Evolutionary conservation across 2,113 vertebrate genomes (phyloP).

Genomic region (Paradisaea rubra): DNA sequence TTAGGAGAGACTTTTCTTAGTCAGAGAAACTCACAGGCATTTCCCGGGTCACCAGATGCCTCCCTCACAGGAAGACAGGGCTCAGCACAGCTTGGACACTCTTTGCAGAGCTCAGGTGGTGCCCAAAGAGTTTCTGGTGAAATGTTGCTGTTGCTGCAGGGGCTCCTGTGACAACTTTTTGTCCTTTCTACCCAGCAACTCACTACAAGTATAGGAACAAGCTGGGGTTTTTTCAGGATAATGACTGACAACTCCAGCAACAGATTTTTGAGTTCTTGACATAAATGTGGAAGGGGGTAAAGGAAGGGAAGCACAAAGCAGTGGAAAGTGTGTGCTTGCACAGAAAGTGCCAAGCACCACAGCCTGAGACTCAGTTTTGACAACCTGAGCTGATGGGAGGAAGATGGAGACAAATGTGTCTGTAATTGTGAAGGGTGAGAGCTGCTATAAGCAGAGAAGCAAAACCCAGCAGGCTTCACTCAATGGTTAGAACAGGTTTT

Average conservation of each 20-base stretch:
- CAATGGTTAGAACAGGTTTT: background rate
- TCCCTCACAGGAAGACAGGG: background rate
- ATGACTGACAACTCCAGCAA: background rate
- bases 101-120: background rate
- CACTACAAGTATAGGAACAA: background rate
- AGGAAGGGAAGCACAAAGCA: background rate
- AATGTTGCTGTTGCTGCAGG: background rate
- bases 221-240: background rate
- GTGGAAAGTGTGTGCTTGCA: background rate
- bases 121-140: background rate
- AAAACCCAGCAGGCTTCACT: background rate
- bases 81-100: background rate
- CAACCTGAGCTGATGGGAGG: background rate
- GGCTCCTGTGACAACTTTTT: background rate
- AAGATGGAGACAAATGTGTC: background rate
- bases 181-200: background rate
- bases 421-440: background rate
- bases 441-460: background rate
- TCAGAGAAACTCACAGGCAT: background rate
- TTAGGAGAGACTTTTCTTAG: background rate
- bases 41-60: background rate
- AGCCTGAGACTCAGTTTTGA: background rate
- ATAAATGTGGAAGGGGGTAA: background rate
- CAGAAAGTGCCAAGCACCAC: background rate
- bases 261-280: slow-evolving; percentile 9